phyloP scores from a whole-genome alignment of 2,113 vertebrate species.

The Dunckerocampus dactyliophorus region DNA sequence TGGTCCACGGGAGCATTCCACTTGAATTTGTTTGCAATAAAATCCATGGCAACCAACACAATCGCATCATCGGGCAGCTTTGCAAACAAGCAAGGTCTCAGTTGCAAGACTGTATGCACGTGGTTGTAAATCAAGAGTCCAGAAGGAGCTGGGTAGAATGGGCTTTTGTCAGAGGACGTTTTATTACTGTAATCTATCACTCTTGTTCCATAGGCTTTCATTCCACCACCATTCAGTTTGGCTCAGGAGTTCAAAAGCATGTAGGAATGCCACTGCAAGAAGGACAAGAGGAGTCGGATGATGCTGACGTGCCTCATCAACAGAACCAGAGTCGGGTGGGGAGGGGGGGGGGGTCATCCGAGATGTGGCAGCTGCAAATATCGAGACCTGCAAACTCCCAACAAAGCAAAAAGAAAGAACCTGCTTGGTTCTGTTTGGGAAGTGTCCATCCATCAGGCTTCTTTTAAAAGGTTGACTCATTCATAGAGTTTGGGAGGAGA shows the following conservation, averaged over 20 bases:
- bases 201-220: not conserved
- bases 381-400: not conserved
- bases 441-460: no score
- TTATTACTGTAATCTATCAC: not conserved
- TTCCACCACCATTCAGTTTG: no score
- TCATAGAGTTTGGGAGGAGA: no score
- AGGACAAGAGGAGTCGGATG: not conserved
- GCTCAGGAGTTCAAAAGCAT: constrained; percentile 4
- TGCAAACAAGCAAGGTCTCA: not conserved
- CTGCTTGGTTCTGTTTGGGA: no score
- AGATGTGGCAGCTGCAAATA: not conserved
- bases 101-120: not conserved
- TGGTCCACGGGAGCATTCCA: not conserved
- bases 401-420: not conserved
- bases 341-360: not conserved
- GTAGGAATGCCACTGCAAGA: not conserved
- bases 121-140: not conserved
- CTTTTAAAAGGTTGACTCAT: no score
- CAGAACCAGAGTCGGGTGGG: not conserved
- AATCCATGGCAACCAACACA: constrained; percentile 1
- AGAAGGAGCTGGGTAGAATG: not conserved
- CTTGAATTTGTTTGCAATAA: not conserved
- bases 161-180: not conserved
- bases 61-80: not conserved
- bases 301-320: not conserved